Evolutionary conservation across 2,888 invertebrate genomes (phyloP).

Genomic region (Eupithecia subumbrata): DNA sequence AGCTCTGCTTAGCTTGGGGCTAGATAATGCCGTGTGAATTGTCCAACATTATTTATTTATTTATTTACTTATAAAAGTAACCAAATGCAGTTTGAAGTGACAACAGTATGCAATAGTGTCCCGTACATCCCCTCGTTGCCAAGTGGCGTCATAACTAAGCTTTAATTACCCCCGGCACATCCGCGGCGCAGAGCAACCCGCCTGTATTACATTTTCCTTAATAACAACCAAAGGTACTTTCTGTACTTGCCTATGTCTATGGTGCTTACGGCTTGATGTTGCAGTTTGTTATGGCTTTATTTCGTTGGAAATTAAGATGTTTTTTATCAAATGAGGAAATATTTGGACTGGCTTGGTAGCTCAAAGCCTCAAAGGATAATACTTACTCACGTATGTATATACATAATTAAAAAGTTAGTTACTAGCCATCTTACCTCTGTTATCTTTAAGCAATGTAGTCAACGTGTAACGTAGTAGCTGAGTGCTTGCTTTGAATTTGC

Average conservation of each 20-base stretch:
- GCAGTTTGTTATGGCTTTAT: conserved; percentile 2
- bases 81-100: background rate
- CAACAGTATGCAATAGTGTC: background rate
- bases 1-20: too few relatives aligned
- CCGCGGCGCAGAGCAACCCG: conserved; percentile 51
- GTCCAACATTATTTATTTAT: too few relatives aligned
- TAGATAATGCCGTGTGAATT: too few relatives aligned
- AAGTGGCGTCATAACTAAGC: conserved; percentile 57
- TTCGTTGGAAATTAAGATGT: background rate
- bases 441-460: too few relatives aligned
- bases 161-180: conserved; percentile 58
- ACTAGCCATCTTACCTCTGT: too few relatives aligned
- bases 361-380: too few relatives aligned
- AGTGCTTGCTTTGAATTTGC: too few relatives aligned
- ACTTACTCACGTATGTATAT: too few relatives aligned
- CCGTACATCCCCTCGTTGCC: conserved; percentile 31
- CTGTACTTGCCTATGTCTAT: conserved; percentile 1
- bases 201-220: conserved; percentile 55
- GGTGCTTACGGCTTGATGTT: background rate
- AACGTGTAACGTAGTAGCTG: too few relatives aligned
- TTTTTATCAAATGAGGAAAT: background rate
- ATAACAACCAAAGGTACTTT: conserved; percentile 25
- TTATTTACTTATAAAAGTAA: too few relatives aligned
- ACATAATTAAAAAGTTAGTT: too few relatives aligned
- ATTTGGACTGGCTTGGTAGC: background rate